Percentiles rank a stretch among this genome's conserved stretches.
phyloP scores from a whole-genome alignment of 2,113 vertebrate genomes.

The Xyliphius kryptos region DNA sequence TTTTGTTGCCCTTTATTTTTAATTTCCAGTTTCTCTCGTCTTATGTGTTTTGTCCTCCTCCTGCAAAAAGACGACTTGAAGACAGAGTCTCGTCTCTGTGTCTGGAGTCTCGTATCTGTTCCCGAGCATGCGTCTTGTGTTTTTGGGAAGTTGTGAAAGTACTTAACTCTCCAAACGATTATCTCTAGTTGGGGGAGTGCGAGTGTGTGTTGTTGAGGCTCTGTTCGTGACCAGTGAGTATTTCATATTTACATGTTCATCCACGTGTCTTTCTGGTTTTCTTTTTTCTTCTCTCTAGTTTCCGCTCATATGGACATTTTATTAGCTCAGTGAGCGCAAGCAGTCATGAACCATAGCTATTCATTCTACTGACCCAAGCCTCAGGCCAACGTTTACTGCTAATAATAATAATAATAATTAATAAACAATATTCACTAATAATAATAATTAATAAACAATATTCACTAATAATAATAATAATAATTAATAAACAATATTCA shows the following conservation, averaged over 20 bases:
- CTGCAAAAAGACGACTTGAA: background rate
- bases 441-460: background rate
- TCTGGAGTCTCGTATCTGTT: no score
- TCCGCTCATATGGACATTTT: no score
- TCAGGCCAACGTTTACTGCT: slow-evolving; percentile 58
- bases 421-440: background rate
- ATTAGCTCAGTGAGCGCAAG: slow-evolving; percentile 49
- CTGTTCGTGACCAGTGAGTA: slow-evolving; percentile 91
- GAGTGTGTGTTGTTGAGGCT: slow-evolving; percentile 82
- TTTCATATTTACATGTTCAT: slow-evolving; percentile 84
- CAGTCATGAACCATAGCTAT: slow-evolving; percentile 60
- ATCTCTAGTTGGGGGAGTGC: slow-evolving; percentile 86
- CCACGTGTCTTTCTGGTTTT: slow-evolving; percentile 65
- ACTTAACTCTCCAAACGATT: slow-evolving; percentile 73
- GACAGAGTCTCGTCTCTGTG: slow-evolving; percentile 19
- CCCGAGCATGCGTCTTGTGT: slow-evolving; percentile 57
- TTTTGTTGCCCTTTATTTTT: slow-evolving; percentile 15
- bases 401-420: no score
- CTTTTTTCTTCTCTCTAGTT: no score
- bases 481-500: no score
- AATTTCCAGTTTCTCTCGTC: background rate
- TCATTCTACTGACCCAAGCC: slow-evolving; percentile 56
- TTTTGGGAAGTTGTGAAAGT: slow-evolving; percentile 44
- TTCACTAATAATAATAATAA: no score
- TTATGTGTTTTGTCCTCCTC: background rate